Conservation (phyloP, 2,113 vertebrate genomes). For the Garra rufa region DNA sequence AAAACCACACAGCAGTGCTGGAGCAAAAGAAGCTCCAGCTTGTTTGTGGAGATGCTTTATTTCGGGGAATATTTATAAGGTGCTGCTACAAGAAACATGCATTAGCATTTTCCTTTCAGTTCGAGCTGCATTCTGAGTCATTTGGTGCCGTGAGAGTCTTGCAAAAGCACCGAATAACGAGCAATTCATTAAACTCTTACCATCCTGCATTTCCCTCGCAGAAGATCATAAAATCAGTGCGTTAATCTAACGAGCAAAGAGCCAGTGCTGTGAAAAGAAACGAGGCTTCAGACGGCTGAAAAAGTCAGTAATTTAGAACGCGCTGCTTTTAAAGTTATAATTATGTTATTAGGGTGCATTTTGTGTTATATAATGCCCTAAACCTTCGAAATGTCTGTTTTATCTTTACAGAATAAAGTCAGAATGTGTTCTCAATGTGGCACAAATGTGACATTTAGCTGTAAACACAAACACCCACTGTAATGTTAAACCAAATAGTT, state of each 20-base stretch:
- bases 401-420: neutral
- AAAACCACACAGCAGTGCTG: slow-evolving; percentile 20
- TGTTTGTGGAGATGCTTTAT: slow-evolving; percentile 36
- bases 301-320: neutral
- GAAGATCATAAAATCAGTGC: slow-evolving; percentile 15
- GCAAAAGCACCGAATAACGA: slow-evolving; percentile 17
- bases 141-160: slow-evolving; percentile 10
- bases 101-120: slow-evolving; percentile 29
- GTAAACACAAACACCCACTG: neutral
- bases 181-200: slow-evolving; percentile 42
- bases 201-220: slow-evolving; percentile 5
- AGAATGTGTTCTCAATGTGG: neutral
- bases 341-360: slow-evolving; percentile 21
- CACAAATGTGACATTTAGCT: neutral
- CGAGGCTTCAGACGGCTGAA: neutral
- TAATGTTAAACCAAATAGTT: neutral
- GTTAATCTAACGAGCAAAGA: slow-evolving; percentile 24
- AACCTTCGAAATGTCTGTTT: slow-evolving; percentile 11
- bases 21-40: slow-evolving; percentile 21
- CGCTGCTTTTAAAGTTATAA: slow-evolving; percentile 13
- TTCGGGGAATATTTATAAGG: slow-evolving; percentile 23
- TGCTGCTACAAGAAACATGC: neutral
- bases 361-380: neutral
- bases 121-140: slow-evolving; percentile 4
- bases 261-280: slow-evolving; percentile 25